Base-by-base conservation (phyloP, 2,113 vertebrate species). In the Spea multiplicata region DNA sequence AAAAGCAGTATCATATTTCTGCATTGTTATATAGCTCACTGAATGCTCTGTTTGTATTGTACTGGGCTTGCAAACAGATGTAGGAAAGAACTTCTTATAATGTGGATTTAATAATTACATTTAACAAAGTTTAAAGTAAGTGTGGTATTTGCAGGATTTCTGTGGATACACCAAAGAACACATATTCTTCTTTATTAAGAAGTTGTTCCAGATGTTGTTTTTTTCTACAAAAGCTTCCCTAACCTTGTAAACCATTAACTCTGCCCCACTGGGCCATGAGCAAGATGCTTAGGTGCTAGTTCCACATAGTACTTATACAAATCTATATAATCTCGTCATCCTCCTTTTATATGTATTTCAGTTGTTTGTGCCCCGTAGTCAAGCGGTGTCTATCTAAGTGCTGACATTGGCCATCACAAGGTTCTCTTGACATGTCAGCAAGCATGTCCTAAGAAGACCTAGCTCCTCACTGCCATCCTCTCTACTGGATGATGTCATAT, bases 121-220 rank as follows among this genome's bases (percentile, higher is more conserved):
- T 4, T 66, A 30, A 66, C 13, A 46, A 46, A 46, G 9, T 6
- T 67, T 67, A 45, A 69, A 69, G 7, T 69, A 49, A 69, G 61
- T 17, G 6, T 8, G 3, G 67, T 4, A n/a, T 49, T 45, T 49
- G 47, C 13, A 17, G 67, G 46, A 47, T 69, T 69, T 69, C 67
- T 69, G 67, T 69, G 67, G 46, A 49, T n/a, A 69, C 9, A 49
- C 47, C n/a, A 49, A n/a, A 69, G 46, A 69, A 69, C 48, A 49
- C 47, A 69, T 16, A 16, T 69, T 49, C 46, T n/a, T 50, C 5
- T 49, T 69, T 69, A 49, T n/a, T 48, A 69, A 49, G 67, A 69
- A n/a, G 44, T 69, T 50, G 13, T 0, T 50, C 12, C 67, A 69
- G 67, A 69, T 69, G 67, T 69, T 69, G 46, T 69, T 69, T 59